Conservation (phyloP, 1,140 invertebrate species). For the Drosophila albomicans region DNA sequence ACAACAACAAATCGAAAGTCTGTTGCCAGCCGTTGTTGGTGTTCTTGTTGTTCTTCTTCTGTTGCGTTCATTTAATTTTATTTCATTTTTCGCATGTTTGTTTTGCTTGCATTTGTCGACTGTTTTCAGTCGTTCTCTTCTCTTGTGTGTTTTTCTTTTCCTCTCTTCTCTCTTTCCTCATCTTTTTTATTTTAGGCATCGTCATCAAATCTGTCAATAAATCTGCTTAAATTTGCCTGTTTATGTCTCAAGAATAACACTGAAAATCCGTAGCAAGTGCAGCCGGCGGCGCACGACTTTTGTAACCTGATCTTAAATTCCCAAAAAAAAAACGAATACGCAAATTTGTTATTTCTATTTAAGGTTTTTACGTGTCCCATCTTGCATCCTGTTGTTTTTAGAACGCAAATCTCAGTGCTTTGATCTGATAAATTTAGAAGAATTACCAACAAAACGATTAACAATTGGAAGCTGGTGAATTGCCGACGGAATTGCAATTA, state of each 20-base stretch:
- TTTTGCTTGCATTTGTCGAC: slow-evolving; percentile 62
- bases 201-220: slow-evolving; percentile 54
- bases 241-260: slow-evolving; percentile 35
- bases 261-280: slow-evolving; percentile 34
- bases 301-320: slow-evolving; percentile 63
- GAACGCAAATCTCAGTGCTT: background rate
- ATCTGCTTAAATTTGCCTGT: slow-evolving; percentile 51
- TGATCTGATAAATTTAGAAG: background rate
- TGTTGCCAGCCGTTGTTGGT: slow-evolving; percentile 21
- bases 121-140: slow-evolving; percentile 49
- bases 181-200: slow-evolving; percentile 8
- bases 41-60: slow-evolving; percentile 1
- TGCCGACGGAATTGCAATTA: slow-evolving; percentile 1
- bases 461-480: slow-evolving; percentile 1
- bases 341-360: slow-evolving; percentile 11
- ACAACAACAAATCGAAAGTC: slow-evolving; percentile 25
- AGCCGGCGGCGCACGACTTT: slow-evolving; percentile 47
- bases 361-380: background rate
- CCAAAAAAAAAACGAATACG: slow-evolving; percentile 11
- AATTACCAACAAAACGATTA: slow-evolving; percentile 1
- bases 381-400: background rate
- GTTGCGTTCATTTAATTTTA: slow-evolving; percentile 45
- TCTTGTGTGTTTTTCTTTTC: slow-evolving; percentile 21
- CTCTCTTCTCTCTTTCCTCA: background rate
- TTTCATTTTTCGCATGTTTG: slow-evolving; percentile 52